Evolutionary conservation across 2,113 vertebrate genomes (phyloP).

Genomic region (Pygoscelis antarcticus): DNA sequence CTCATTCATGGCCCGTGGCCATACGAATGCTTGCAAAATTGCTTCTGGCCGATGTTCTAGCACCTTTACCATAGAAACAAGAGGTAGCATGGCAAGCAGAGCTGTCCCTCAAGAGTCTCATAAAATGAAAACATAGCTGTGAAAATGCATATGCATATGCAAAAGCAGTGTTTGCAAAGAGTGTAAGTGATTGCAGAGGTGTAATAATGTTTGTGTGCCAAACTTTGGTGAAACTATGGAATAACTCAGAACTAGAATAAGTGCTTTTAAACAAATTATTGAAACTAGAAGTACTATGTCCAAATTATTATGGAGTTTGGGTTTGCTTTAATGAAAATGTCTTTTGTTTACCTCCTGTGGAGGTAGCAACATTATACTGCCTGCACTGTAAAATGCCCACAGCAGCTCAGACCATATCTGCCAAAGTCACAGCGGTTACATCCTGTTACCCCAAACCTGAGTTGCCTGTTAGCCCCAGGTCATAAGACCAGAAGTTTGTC

Average conservation of each 20-base stretch:
- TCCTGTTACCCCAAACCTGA: not conserved
- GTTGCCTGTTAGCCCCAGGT: not conserved
- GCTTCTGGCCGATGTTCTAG: constrained; percentile 31
- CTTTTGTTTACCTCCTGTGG: not conserved
- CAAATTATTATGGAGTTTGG: not conserved
- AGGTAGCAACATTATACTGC: not conserved
- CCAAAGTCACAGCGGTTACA: not conserved
- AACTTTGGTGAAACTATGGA: not conserved
- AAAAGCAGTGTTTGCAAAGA: constrained; percentile 32
- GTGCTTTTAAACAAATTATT: not conserved
- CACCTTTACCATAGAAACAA: constrained; percentile 48
- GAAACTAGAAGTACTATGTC: not conserved
- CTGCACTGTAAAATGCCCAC: not conserved
- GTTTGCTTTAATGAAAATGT: not conserved
- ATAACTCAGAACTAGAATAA: not conserved
- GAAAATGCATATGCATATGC: not conserved
- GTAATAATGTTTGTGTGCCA: not conserved
- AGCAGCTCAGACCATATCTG: not conserved
- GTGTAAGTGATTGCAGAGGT: no score
- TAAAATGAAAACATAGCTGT: not conserved
- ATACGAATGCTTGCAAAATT: constrained; percentile 60
- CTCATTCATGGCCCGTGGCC: constrained; percentile 58
- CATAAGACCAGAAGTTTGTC: not conserved
- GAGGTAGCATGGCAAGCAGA: not conserved
- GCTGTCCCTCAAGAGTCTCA: constrained; percentile 24